Evolutionary conservation across 2,797 vertebrate genomes (phyloP).

Genomic region (Lepilemur septentrionalis): DNA sequence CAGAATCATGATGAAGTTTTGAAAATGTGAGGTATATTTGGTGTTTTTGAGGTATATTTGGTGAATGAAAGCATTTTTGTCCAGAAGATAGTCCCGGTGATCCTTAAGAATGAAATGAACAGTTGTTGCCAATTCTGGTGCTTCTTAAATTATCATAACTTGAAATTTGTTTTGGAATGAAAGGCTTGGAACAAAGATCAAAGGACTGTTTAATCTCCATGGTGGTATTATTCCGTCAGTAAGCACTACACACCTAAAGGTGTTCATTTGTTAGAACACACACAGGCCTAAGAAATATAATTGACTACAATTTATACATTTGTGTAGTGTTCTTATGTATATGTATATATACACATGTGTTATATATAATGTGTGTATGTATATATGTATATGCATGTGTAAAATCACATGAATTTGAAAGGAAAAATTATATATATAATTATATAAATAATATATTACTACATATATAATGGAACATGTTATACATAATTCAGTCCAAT

Average conservation of each 20-base stretch:
- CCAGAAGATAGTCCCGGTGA: not conserved
- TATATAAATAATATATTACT: not conserved
- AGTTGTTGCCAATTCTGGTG: not conserved
- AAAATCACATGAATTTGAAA: not conserved
- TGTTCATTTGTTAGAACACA: not conserved
- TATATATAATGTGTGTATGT: not conserved
- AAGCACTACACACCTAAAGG: not conserved
- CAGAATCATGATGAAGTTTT: not conserved
- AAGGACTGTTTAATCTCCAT: not conserved
- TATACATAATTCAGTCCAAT: not conserved
- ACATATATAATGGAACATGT: not conserved
- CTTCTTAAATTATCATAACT: not conserved
- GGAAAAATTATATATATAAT: not conserved
- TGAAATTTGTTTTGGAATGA: not conserved
- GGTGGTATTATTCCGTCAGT: not conserved
- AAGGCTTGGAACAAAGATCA: not conserved
- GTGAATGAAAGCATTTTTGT: not conserved
- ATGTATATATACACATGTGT: not conserved
- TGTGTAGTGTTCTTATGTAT: not conserved
- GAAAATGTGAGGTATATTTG: not conserved
- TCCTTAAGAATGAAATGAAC: not conserved
- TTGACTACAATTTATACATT: not conserved
- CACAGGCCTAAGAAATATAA: not conserved
- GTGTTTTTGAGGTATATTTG: not conserved
- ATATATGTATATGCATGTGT: not conserved